Base-by-base conservation (phyloP, 2,797 vertebrate species). In the Euthynnus affinis region DNA sequence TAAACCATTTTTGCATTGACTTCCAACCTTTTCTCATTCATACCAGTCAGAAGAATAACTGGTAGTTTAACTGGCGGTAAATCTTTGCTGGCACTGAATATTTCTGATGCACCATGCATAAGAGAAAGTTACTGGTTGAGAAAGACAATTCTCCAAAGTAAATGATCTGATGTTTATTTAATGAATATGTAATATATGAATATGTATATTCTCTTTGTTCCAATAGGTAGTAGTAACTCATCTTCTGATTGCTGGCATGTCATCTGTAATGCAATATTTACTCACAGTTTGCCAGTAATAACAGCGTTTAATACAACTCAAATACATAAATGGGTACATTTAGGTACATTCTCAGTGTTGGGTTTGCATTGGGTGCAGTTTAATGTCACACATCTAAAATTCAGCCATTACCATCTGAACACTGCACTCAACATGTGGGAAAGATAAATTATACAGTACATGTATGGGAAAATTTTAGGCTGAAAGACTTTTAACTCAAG, bases 391-490 rank as follows among this genome's bases (percentile, higher is more conserved):
- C 44, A 58, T 63, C 20, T 20, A 37, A 48, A 48, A 75, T 48
- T 20, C 46, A 48, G 46, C 32, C 37, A 14, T 23, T 18, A 34
- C 44, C 56, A 27, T 65, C 58, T 70, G 70, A 80, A 86, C 56
- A 75, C 55, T 62, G 48, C 8, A 37, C 48, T 46, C 71, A 62
- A 66, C 34, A 53, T 14, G 44, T 79, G 27, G 32, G 4, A 84
- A 82, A 48, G 23, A 68, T 49, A 77, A 85, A 84, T 83, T 66
- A 87, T 13, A 84, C 52, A 44, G 64, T 40, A 27, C 53, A 67
- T 55, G 23, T 46, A 27, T 49, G 37, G 70, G 83, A 63, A 75
- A 82, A 77, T 76, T 55, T 78, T 37, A 90, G 81, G 17, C 58
- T 69, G 42, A 71, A 69, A 72, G 70, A 59, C 46, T 37, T 67